Conservation (phyloP, 2,797 vertebrate species). For the Discoglossus pictus region DNA sequence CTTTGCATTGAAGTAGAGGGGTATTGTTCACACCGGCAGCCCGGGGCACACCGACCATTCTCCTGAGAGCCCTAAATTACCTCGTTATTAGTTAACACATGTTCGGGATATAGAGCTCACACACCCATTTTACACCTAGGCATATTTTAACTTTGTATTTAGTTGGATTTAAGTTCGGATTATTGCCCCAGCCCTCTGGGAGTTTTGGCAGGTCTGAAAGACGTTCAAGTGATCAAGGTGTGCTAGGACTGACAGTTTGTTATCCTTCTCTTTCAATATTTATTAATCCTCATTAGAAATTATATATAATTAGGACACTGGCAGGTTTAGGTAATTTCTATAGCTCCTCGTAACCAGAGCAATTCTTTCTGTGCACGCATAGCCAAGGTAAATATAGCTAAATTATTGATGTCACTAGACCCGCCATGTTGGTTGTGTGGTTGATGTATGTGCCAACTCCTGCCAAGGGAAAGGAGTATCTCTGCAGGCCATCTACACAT, state of each 20-base stretch:
- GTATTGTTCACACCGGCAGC: too few relatives aligned
- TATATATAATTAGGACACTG: neutral
- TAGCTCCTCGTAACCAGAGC: too few relatives aligned
- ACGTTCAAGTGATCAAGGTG: neutral
- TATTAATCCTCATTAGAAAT: conserved; percentile 12
- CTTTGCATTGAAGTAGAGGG: too few relatives aligned
- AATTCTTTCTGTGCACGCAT: too few relatives aligned
- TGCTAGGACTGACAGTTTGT: neutral
- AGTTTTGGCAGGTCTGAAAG: conserved; percentile 1
- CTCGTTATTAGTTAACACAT: neutral
- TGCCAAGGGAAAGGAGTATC: too few relatives aligned
- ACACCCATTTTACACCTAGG: neutral
- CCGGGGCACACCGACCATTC: neutral
- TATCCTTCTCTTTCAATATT: neutral
- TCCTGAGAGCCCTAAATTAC: neutral
- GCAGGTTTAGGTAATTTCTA: too few relatives aligned
- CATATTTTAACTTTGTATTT: neutral
- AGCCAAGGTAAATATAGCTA: too few relatives aligned
- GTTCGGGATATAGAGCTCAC: neutral
- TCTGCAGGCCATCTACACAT: too few relatives aligned
- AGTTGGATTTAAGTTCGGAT: neutral
- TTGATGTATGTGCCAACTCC: too few relatives aligned
- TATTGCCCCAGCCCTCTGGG: neutral
- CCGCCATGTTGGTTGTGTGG: too few relatives aligned
- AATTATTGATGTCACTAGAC: too few relatives aligned